Conservation (phyloP, 2,113 vertebrate genomes). For the Peromyscus leucopus region DNA sequence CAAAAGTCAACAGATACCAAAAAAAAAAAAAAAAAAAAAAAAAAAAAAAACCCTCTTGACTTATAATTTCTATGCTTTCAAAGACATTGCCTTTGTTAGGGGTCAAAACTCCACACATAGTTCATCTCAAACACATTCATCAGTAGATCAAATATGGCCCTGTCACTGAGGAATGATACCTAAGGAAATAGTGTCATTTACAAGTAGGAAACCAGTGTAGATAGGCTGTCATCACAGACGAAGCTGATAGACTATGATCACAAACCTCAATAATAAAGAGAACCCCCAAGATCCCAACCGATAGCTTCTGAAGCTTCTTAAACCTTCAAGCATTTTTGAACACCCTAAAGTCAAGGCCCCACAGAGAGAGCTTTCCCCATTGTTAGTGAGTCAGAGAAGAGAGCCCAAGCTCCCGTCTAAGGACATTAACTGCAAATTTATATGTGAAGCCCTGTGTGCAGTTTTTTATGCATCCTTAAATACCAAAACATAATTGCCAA, state of each 20-base stretch:
- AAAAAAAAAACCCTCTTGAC: not conserved
- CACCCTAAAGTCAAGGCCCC: not conserved
- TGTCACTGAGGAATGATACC: not conserved
- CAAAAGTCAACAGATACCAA: slow-evolving; percentile 16
- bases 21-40: not conserved
- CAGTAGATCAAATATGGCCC: not conserved
- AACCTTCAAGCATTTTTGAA: not conserved
- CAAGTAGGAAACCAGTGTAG: not conserved
- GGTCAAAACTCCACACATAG: not conserved
- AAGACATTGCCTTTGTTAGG: not conserved
- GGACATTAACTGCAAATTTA: slow-evolving; percentile 79
- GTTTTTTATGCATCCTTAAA: slow-evolving; percentile 88
- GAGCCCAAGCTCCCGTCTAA: slow-evolving; percentile 50
- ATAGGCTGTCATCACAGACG: not conserved
- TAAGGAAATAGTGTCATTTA: not conserved
- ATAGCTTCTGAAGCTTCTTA: not conserved
- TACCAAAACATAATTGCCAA: slow-evolving; percentile 89
- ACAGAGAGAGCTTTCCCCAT: not conserved
- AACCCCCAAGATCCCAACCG: not conserved
- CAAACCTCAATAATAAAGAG: not conserved
- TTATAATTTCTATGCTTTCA: not conserved
- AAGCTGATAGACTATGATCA: not conserved
- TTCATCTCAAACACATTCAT: not conserved
- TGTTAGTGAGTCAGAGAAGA: not conserved
- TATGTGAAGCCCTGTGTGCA: slow-evolving; percentile 82